Evolutionary conservation across 2,888 invertebrate species (phyloP), one percentile per base, ranked within the genome.

Genomic region (Archips xylosteana): DNA sequence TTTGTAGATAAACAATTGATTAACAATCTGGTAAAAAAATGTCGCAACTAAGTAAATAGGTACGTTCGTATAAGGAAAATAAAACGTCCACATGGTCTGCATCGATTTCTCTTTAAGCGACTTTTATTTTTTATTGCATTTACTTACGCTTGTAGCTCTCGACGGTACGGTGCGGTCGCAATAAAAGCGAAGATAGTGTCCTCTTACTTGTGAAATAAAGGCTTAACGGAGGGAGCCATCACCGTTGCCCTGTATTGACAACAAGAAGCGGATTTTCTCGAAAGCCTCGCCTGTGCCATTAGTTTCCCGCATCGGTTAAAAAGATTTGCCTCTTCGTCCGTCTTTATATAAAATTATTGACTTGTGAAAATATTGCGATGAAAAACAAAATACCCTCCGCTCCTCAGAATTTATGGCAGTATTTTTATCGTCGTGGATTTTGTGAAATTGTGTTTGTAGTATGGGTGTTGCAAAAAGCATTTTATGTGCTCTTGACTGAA

Each of bases 261-360:
- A 94, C 92, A 92, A 92, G 92, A 91, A 93, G 91, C 92, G 92
- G 94, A 94, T 94, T 94, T 92, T 85, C 84, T 85, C 89, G 88
- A 92, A 92, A 94, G 92, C 92, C 90, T 90, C 94, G 94, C 94
- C 92, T 93, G 86, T 86, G 92, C 94, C 94, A 94, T 94, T 94
- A 94, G 94, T 94, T 94, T 92, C 90, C 89, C 92, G 91, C 92
- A 87, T 92, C 89, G 91, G 92, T 94, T 94, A 94, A 94, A 94
- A 93, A 94, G 94, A 94, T 93, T 94, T 93, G 90, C 91, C 85
- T 89, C 89, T 86, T 85, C 87, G 85, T 85, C 87, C 87, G 88
- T 87, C 87, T 91, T 90, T 89, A 91, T 92, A 88, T 85, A 84
- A 91, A 91, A 91, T 90, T 91, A 92, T 91, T 87, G 91, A 87